These are phyloP conservation scores for Pseudochirops corinnae DNA, from an alignment of 2,797 vertebrate genomes.

Conservation along the genomic window DNA sequence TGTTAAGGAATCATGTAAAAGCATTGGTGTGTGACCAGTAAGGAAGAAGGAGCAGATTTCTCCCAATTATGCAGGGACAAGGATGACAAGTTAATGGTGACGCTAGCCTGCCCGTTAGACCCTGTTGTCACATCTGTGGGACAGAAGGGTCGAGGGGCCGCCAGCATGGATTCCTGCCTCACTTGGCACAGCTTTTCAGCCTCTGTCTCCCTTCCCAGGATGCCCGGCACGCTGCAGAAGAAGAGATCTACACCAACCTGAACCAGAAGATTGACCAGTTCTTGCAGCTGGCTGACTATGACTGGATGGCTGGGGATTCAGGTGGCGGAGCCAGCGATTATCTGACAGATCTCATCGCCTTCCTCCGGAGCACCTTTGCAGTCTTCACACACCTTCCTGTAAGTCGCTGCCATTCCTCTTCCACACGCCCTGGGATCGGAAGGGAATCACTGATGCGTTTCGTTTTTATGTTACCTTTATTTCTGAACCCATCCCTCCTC, in stretches of 20 bases:
- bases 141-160: background rate
- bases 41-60: background rate
- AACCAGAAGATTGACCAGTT: slow-evolving; percentile 99
- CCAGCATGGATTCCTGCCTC: slow-evolving; percentile 16
- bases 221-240: slow-evolving; percentile 94
- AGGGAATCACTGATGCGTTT: background rate
- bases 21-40: background rate
- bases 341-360: slow-evolving; percentile 94
- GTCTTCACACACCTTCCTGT: slow-evolving; percentile 98
- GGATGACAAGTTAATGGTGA: slow-evolving; percentile 22
- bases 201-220: slow-evolving; percentile 86
- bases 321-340: slow-evolving; percentile 91
- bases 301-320: slow-evolving; percentile 91
- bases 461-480: background rate
- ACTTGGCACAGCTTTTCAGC: slow-evolving; percentile 18
- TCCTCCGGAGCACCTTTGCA: slow-evolving; percentile 95
- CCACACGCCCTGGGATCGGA: background rate
- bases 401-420: slow-evolving; percentile 75
- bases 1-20: background rate
- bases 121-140: slow-evolving; percentile 5
- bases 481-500: background rate
- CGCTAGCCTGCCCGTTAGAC: background rate
- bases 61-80: background rate
- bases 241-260: slow-evolving; percentile 97
- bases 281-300: slow-evolving; percentile 96